Evolutionary conservation across 2,113 vertebrate genomes (phyloP).

Genomic region (Zapornia atra): DNA sequence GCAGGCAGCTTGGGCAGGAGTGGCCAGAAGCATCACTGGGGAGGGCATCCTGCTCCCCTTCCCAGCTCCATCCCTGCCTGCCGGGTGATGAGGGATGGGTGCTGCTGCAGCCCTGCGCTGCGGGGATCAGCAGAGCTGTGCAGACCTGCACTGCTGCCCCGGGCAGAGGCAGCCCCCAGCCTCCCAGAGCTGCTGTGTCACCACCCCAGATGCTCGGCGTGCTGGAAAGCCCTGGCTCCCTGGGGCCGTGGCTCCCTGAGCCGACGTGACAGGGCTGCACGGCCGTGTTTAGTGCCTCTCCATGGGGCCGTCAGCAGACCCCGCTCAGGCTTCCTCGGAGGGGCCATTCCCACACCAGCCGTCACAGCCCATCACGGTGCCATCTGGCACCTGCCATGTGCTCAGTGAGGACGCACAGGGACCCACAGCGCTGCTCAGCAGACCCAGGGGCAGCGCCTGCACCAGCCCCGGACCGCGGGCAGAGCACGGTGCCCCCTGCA

Average conservation of each 20-base stretch:
- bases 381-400: fast-evolving
- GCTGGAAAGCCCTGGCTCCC: not conserved
- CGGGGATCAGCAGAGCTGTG: fast-evolving
- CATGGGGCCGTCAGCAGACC: fast-evolving
- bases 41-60: not conserved
- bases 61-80: not conserved
- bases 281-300: fast-evolving
- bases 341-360: not conserved
- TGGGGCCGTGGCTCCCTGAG: not conserved
- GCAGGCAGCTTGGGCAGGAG: not conserved
- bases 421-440: not conserved
- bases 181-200: fast-evolving
- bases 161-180: not conserved
- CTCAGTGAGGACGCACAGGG: not conserved
- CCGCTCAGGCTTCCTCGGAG: not conserved
- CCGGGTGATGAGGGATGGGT: not conserved
- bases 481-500: fast-evolving
- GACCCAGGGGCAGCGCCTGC: fast-evolving
- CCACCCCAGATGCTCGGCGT: fast-evolving
- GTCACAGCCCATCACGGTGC: not conserved
- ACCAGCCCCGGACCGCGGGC: fast-evolving
- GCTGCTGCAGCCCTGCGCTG: not conserved
- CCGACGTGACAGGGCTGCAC: not conserved
- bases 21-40: not conserved
- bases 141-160: not conserved